Evolutionary conservation across 2,113 vertebrate species (phyloP), one percentile per base, ranked within the genome.

Genomic region (Dendropsophus ebraccatus): DNA sequence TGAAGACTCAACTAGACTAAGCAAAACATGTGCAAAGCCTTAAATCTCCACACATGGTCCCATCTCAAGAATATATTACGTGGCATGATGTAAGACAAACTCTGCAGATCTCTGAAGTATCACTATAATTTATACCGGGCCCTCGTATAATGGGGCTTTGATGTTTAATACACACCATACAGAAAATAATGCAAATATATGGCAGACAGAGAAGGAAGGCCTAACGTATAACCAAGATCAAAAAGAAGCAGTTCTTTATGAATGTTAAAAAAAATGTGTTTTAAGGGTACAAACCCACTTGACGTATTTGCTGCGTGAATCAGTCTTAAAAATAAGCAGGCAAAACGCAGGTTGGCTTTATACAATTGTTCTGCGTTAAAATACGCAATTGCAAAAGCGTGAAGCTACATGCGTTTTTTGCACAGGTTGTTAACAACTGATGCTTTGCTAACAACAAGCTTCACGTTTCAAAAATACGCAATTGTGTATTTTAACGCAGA

Each of bases 91-190:
- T 30, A 37, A 62, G 35, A 28, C 54, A 79, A 79, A 28, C 6
- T 12, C 56, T 6, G 32, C 13, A 28, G 9, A 16, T 35, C 54
- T 62, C 12, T 21, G 7, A 45, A 2, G n/a, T 28, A 28, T 62
- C 35, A 65, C 56, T 25, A 28, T 19, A 65, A 65, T 81, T 17
- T 37, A 47, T 65, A 41, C 6, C n/a, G 16, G 56, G 17, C 14
- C 23, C 3, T 21, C 17, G 23, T 25, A 47, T 28, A 8, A 81
- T 25, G 14, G 13, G 6, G 5, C 78, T 81, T 81, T 81, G 78
- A 81, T 81, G 23, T 81, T 21, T 23, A 81, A 80, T 25, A 45
- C 25, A 65, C 41, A 79, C 32, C 52, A 79, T 37, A 54, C 60
- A 17, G 56, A 28, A 7, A 2, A n/a, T 25, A 56, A 6, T 19